phyloP scores from a whole-genome alignment of 2,888 invertebrate genomes.

The Apocheima hispidaria region DNA sequence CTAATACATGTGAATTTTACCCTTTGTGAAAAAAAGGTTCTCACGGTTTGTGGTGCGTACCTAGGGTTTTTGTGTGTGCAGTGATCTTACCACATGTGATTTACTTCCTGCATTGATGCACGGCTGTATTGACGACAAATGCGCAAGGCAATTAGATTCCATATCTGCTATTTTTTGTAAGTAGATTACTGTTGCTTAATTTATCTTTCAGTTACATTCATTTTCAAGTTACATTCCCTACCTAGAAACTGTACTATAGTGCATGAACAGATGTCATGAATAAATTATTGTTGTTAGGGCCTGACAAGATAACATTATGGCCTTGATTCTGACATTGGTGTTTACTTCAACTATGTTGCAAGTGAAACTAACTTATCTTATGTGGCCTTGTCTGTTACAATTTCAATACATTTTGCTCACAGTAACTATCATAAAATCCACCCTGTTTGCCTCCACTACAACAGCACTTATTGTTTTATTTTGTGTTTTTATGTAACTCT shows the following conservation, averaged over 20 bases:
- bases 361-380: conserved; percentile 50
- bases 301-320: too few relatives aligned
- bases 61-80: conserved; percentile 56
- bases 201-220: neutral
- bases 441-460: neutral
- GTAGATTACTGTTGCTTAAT: neutral
- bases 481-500: neutral
- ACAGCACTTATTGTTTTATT: neutral
- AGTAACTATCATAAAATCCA: conserved; percentile 13
- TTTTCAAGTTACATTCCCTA: neutral
- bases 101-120: conserved; percentile 67
- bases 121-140: conserved; percentile 45
- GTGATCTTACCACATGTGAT: conserved; percentile 61
- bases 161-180: neutral
- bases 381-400: conserved; percentile 56
- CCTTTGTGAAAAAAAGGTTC: conserved; percentile 68
- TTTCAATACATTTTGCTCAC: conserved; percentile 11
- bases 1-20: conserved; percentile 68
- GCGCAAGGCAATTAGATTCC: conserved; percentile 18
- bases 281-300: conserved; percentile 62
- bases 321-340: conserved; percentile 79
- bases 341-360: conserved; percentile 36
- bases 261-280: conserved; percentile 29
- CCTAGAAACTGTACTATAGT: conserved; percentile 2
- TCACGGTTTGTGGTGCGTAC: conserved; percentile 68